These are phyloP conservation scores for Alentia gelatinosa DNA, from an alignment of 2,888 invertebrate genomes.

Conservation along the genomic window DNA sequence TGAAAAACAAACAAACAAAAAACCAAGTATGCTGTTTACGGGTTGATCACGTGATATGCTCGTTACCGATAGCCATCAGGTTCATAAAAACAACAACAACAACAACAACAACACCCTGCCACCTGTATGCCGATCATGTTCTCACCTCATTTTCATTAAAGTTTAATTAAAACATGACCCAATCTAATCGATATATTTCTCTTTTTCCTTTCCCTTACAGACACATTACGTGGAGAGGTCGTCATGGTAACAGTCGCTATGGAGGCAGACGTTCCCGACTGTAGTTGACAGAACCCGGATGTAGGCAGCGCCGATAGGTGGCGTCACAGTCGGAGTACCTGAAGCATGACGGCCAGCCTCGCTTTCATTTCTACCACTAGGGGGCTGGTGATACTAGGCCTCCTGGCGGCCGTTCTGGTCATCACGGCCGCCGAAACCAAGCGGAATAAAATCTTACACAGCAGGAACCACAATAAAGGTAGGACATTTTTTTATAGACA, in stretches of 20 bases:
- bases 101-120: too few relatives aligned
- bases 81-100: too few relatives aligned
- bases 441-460: background rate
- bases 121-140: too few relatives aligned
- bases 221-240: background rate
- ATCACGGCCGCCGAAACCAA: background rate
- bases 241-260: background rate
- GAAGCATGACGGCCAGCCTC: background rate
- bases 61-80: too few relatives aligned
- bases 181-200: background rate
- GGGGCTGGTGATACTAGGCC: background rate
- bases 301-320: background rate
- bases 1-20: too few relatives aligned
- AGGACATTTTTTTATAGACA: too few relatives aligned
- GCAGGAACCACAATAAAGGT: background rate
- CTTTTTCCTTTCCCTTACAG: background rate
- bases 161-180: too few relatives aligned
- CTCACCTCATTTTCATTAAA: too few relatives aligned
- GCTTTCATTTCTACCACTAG: background rate
- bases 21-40: too few relatives aligned
- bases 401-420: background rate
- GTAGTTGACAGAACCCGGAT: background rate
- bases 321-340: background rate
- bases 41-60: too few relatives aligned
- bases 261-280: constrained; percentile 5